Base-by-base conservation (phyloP, 2,888 invertebrate genomes). In the Limulus polyphemus region DNA sequence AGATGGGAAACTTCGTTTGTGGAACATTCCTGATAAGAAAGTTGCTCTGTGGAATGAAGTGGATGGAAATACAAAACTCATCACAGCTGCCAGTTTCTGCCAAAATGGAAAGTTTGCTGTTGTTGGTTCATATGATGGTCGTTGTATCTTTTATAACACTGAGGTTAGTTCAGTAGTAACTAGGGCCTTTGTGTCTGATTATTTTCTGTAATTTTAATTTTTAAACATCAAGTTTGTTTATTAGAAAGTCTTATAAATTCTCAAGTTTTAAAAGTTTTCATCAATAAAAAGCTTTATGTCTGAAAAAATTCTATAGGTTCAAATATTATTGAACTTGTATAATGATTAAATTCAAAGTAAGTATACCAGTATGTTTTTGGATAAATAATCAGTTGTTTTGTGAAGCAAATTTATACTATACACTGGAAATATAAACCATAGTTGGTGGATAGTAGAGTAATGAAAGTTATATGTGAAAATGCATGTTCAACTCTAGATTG, bases 21-120 rank as follows among this genome's bases (percentile, higher is more conserved):
- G 99, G 99, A 95, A 98, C 77, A 99, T 99, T 74, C 97, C 98
- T 0, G 98, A 99, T 75, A 99, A 99, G 76, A 95, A 95, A 78
- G 97, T 98, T 10, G 93, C 94, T 0, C 85, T 95, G 10, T 98
- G 97, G 95, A 97, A 92, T 77, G 97, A 97, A 79, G 87, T 94
- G 0, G 90, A 90, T 75, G 92, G 93, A n/a, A 89, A 88, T 72
- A 87, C 89, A 1, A 93, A 92, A 74, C 81, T 97, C 12, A 97
- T 97, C 74, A 97, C 97, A 0, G 93, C 97, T 0, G 95, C 95
- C 0, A 95, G 94, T 77, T 97, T 97, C 79, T 95, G 94, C 73
- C 90, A 92, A 75, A 94, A 95, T 79, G 98, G 97, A 11, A 94
- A 95, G 76, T 95, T 95, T 79, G 95, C 95, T 0, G 97, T 98